Base-by-base conservation (phyloP, 92 coral and sea anemone genomes). In the Metridium senile region DNA sequence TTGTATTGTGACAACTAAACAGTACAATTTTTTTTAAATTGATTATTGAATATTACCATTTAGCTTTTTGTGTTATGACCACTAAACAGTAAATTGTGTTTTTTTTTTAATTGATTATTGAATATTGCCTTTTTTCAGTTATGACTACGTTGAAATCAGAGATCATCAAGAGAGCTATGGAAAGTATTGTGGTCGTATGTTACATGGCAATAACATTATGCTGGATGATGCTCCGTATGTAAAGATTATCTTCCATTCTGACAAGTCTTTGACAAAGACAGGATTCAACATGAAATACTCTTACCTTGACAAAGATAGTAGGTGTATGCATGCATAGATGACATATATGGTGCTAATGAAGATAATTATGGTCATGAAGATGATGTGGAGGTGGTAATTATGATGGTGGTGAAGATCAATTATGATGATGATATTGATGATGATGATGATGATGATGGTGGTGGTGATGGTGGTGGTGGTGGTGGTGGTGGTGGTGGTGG, bases 131-230 rank as follows among this genome's bases (percentile, higher is more conserved):
- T n/a, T n/a, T n/a, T 19, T 27, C 64, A 77, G 82, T 32, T 77
- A 65, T 20, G 82, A 77, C 33, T 77, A 67, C 33, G 33, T 77
- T 27, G 82, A 77, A 20, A 57, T 77, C 26, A 26, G 52, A 17
- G 74, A 67, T 47, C 20, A 52, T 0, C 74, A 77, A 53, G 63
- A 53, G 19, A 77, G 82, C 65, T 77, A 65, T 33, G 82, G 82
- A 11, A 77, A 25, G 53, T 77, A 66, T 63, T 77, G 82, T 34
- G 82, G 82, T 11, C 74, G 63, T 29, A 53, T 61, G 1, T 32
- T 77, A 26, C 66, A 53, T 18, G 82, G 66, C 45, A 56, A 53
- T n/a, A 46, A 54, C 29, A 77, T 77, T 22, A 26, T 27, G 66
- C 43, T 77, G 1, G 82, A 77, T 17, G 82, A 56, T 1, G 66